Conservation (phyloP, 2,797 vertebrate genomes). For the Oophaga sylvatica region DNA sequence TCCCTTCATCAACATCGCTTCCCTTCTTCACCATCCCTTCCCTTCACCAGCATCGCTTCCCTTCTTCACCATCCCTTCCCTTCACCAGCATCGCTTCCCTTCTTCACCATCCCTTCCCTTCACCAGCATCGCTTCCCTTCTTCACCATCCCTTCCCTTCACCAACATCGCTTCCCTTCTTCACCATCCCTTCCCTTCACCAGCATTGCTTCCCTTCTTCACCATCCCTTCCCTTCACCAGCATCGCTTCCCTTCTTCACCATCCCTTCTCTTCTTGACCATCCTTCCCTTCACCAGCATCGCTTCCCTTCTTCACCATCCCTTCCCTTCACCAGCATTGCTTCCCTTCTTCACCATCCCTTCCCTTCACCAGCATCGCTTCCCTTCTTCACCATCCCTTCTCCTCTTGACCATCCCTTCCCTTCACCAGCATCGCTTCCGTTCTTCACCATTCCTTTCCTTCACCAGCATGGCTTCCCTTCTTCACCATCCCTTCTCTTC, state of each 20-base stretch:
- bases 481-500: background rate
- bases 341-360: too few relatives aligned
- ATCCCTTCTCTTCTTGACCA: background rate
- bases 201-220: background rate
- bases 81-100: too few relatives aligned
- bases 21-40: background rate
- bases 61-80: background rate
- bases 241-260: background rate
- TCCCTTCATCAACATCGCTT: background rate
- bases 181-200: too few relatives aligned
- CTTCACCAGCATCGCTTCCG: background rate
- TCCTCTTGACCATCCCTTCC: too few relatives aligned
- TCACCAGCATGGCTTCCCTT: background rate
- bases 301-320: too few relatives aligned
- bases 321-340: too few relatives aligned
- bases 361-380: too few relatives aligned
- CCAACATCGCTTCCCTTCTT: too few relatives aligned
- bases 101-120: too few relatives aligned
- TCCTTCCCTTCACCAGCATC: background rate
- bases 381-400: too few relatives aligned
- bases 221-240: background rate
- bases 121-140: too few relatives aligned
- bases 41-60: background rate
- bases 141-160: too few relatives aligned
- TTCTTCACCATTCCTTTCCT: background rate